Evolutionary conservation across 2,113 vertebrate species (phyloP), one percentile per base, ranked within the genome.

Genomic region (Hypomesus transpacificus): DNA sequence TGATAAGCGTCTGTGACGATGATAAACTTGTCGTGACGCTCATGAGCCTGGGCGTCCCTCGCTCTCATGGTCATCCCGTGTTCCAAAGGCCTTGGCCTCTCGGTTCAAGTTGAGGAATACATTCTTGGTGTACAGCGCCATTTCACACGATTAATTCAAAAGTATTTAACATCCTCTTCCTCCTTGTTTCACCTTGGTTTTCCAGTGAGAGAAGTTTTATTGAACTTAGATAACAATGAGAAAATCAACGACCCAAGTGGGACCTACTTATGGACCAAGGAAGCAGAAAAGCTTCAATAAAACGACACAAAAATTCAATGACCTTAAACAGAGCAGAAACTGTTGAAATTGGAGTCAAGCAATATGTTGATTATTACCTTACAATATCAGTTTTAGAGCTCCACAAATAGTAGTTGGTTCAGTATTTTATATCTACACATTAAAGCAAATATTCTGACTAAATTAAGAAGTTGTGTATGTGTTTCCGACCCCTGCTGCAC

Each of bases 171-270:
- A 68, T 56, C 17, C 26, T 67, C 52, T 81, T 77, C 80, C 73
- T 80, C 73, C 64, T 28, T n/a, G 11, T 18, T 59, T 21, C 46
- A 64, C 11, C 21, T 68, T 70, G 54, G 75, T 75, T 71, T 74
- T 71, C 75, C 76, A 79, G 74, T 56, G 74, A 76, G 77, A 74
- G 73, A 75, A 74, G 68, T 86, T 83, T 88, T 89, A 89, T 87
- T 78, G 75, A 84, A 89, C 78, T 82, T 84, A 78, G 80, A 87
- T 83, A 86, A 88, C 86, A 90, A 82, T 84, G 83, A 79, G 70
- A 84, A 79, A 88, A 80, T 89, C 86, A 89, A 89, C 72, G 80
- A 86, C 76, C 85, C 79, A 56, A 72, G 66, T 61, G 77, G 70
- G 69, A 62, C 46, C 79, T 54, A 34, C 79, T 87, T 89, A 78